phyloP scores from a whole-genome alignment of 2,797 vertebrate genomes.

The Mus caroli region DNA sequence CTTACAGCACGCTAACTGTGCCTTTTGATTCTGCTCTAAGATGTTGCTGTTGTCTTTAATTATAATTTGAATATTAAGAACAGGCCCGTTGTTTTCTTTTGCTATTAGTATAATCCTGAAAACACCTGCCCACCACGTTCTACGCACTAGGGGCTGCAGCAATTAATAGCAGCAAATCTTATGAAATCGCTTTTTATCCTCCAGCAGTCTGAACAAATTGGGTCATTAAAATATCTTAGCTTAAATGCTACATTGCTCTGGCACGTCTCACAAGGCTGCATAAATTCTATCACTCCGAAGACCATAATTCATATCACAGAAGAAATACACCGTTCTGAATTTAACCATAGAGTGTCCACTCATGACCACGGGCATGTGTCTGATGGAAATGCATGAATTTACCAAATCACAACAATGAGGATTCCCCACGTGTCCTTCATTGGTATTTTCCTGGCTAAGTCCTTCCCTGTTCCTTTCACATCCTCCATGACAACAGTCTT shows the following conservation, averaged over 20 bases:
- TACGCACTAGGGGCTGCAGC: constrained; percentile 7
- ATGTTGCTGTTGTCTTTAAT: constrained; percentile 76
- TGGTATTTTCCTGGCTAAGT: not conserved
- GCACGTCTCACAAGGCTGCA: constrained; percentile 32
- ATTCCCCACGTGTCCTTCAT: constrained; percentile 24
- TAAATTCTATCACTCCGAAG: constrained; percentile 36
- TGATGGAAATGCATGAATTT: not conserved
- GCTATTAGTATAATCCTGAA: constrained; percentile 73
- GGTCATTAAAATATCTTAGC: constrained; percentile 67
- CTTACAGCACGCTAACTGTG: constrained; percentile 73
- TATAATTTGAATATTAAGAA: constrained; percentile 75
- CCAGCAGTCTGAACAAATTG: constrained; percentile 72
- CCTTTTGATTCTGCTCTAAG: constrained; percentile 70
- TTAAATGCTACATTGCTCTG: constrained; percentile 61
- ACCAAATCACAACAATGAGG: not conserved
- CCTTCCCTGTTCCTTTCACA: constrained; percentile 10
- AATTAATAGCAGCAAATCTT: constrained; percentile 71
- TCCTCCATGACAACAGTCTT: not conserved
- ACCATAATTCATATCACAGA: not conserved
- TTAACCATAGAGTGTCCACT: not conserved
- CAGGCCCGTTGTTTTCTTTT: constrained; percentile 71
- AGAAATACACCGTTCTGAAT: constrained; percentile 6
- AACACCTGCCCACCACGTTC: constrained; percentile 68
- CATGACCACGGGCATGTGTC: not conserved
- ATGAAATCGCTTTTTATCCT: constrained; percentile 70